Evolutionary conservation across 2,888 invertebrate genomes (phyloP).

Genomic region (Busseola fusca): DNA sequence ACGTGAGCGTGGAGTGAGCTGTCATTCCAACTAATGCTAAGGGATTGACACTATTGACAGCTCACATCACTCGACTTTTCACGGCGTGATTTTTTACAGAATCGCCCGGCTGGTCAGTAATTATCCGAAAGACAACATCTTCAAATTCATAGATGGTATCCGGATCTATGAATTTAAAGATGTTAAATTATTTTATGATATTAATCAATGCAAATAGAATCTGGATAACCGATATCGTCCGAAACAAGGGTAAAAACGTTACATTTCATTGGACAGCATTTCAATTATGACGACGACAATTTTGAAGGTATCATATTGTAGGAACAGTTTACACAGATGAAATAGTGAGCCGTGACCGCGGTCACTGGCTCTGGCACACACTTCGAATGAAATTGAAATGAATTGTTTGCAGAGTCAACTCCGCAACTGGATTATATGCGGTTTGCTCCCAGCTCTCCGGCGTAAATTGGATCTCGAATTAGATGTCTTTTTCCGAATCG

Average conservation of each 20-base stretch:
- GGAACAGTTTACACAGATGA: slow-evolving; percentile 42
- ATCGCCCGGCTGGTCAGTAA: too few species aligned
- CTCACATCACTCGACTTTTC: too few species aligned
- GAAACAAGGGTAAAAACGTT: slow-evolving; percentile 24
- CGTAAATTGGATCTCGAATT: slow-evolving; percentile 83
- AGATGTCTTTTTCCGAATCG: slow-evolving; percentile 78
- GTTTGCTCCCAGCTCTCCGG: slow-evolving; percentile 72
- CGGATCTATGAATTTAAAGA: slow-evolving; percentile 22
- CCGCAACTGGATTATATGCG: slow-evolving; percentile 76
- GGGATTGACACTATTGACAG: too few species aligned
- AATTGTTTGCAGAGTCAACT: slow-evolving; percentile 83
- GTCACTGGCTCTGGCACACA: slow-evolving; percentile 69
- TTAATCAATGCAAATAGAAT: slow-evolving; percentile 37
- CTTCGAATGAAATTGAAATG: slow-evolving; percentile 83
- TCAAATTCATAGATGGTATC: too few species aligned
- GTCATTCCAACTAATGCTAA: too few species aligned
- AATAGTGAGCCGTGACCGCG: slow-evolving; percentile 62
- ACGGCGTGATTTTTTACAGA: too few species aligned
- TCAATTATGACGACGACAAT: slow-evolving; percentile 21
- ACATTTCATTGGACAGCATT: slow-evolving; percentile 35
- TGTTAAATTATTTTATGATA: slow-evolving; percentile 34
- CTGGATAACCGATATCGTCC: slow-evolving; percentile 18
- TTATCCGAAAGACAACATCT: slow-evolving; percentile 1
- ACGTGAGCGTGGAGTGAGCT: too few species aligned
- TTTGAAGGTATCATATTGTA: slow-evolving; percentile 29